Base-by-base conservation (phyloP, 2,888 invertebrate species). In the Thelaira solivaga region DNA sequence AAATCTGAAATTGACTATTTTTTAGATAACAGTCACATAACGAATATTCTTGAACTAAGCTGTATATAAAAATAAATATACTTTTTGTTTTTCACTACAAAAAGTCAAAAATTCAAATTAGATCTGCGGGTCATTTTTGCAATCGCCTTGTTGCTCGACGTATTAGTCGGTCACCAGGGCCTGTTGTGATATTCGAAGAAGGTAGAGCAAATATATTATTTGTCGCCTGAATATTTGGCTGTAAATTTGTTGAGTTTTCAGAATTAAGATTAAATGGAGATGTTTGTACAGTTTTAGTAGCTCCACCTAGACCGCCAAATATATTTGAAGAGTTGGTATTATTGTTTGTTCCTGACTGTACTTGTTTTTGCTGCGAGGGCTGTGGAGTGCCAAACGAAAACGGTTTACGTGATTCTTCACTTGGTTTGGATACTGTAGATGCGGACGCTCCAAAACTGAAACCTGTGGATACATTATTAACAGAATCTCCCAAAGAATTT, bases 61-160 rank as follows among this genome's bases (percentile, higher is more conserved):
- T n/a, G n/a, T n/a, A n/a, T n/a, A n/a, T n/a, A n/a, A n/a, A n/a
- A n/a, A 13, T 4, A 13, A 39, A 5, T 29, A 20, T 20, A 22
- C 34, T 20, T n/a, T 24, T 20, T 47, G 16, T 20, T 24, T 26
- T n/a, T 39, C n/a, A n/a, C n/a, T n/a, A 22, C n/a, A 4, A 22
- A 7, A 7, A 16, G 16, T n/a, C 2, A 11, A 55, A 18, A 43
- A 34, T 26, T 69, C 39, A 69, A 26, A 76, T 41, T 24, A 68
- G 64, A 64, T 57, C 16, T 22, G 61, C 61, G 6, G 51, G 65
- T 78, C 74, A 86, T 65, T 86, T 87, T 43, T 85, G 85, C 22
- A 86, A 79, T 6, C 87, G 86, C 16, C 87, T 79, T 3, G 88
- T 86, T 7, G 87, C 88, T 3, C 84, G 84, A 29, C 86, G 82